These are phyloP conservation scores for Lasioglossum vierecki DNA, from an alignment of 2,888 invertebrate genomes.

Conservation along the genomic window DNA sequence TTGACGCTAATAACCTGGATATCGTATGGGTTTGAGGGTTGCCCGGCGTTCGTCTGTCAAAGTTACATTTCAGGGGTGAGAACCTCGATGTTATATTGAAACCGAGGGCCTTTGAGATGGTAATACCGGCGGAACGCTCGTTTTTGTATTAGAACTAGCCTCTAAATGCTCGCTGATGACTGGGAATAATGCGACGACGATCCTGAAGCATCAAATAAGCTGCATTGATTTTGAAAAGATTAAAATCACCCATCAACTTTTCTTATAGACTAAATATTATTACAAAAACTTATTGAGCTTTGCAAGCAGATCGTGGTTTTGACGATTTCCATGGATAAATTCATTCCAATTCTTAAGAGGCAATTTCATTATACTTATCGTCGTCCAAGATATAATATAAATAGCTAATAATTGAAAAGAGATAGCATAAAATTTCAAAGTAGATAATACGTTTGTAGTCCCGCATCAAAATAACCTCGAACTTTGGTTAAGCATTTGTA, in stretches of 20 bases:
- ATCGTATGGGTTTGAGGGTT: slow-evolving; percentile 1
- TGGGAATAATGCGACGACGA: not conserved
- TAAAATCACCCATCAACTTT: not conserved
- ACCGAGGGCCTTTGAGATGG: not conserved
- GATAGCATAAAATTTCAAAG: not conserved
- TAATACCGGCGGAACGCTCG: not conserved
- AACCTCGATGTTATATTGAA: not conserved
- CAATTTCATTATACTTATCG: not conserved
- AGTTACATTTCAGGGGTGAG: slow-evolving; percentile 4
- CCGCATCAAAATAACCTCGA: not conserved
- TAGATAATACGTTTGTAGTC: not conserved
- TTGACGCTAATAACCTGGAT: slow-evolving; percentile 46
- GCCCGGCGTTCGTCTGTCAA: not conserved
- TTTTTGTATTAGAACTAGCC: not conserved
- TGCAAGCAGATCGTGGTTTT: not conserved
- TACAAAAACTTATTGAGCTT: not conserved
- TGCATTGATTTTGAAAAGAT: not conserved
- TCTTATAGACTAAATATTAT: not conserved
- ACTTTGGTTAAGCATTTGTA: not conserved
- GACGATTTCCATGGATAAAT: not conserved
- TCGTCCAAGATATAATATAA: not conserved
- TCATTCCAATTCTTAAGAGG: not conserved
- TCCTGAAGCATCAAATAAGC: not conserved
- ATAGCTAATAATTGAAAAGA: not conserved
- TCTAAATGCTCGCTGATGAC: not conserved